phyloP scores from a whole-genome alignment of 1,140 invertebrate species.

The Panonychus citri region DNA sequence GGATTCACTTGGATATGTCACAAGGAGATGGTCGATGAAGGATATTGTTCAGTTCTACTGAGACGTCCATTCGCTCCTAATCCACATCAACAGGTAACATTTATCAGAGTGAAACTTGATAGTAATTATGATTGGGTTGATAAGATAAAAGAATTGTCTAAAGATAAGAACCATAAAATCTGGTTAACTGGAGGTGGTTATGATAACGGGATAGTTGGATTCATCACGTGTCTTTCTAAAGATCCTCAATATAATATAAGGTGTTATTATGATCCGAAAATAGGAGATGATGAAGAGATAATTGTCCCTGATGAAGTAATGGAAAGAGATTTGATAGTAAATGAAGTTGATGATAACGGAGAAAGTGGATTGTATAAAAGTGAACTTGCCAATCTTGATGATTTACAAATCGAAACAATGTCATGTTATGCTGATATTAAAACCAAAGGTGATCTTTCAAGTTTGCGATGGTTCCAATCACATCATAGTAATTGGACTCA shows the following conservation, averaged over 20 bases:
- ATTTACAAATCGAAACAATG: neutral
- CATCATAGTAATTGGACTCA: conserved; percentile 32
- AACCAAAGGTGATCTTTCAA: conserved; percentile 60
- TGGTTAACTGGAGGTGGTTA: conserved; percentile 34
- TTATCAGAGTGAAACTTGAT: conserved; percentile 22
- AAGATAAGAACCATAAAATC: conserved; percentile 24
- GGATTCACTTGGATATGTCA: neutral
- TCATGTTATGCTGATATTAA: conserved; percentile 55
- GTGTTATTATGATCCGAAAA: conserved; percentile 24
- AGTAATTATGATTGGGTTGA: conserved; percentile 48
- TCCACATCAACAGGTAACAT: neutral
- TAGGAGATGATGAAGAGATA: conserved; percentile 1
- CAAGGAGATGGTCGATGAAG: neutral
- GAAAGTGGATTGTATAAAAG: conserved; percentile 31
- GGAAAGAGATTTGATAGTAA: conserved; percentile 49
- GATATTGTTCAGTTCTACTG: neutral
- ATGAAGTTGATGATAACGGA: conserved; percentile 53
- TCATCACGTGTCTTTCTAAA: conserved; percentile 61
- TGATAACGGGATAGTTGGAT: conserved; percentile 48
- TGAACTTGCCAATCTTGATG: conserved; percentile 33
- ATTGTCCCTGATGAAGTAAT: conserved; percentile 19
- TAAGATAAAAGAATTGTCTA: conserved; percentile 17
- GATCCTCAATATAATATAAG: conserved; percentile 53
- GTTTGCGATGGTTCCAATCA: conserved; percentile 75
- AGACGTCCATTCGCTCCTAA: neutral